Evolutionary conservation across 1,140 invertebrate species (phyloP), one percentile per base, ranked within the genome.

Genomic region (Drosophila kikkawai): DNA sequence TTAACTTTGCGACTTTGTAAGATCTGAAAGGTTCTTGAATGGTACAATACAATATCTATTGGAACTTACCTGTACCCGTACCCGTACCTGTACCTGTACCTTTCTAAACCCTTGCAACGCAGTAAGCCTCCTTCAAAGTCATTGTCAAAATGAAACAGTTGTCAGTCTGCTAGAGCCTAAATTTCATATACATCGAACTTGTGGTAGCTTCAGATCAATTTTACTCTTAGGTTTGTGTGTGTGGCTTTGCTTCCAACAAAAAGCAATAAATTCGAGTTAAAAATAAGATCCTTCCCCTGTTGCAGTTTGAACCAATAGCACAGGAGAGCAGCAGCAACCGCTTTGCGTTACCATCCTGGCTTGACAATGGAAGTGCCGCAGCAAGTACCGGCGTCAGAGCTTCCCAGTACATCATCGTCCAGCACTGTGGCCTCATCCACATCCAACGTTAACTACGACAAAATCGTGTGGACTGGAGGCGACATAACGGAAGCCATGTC

Each of bases 291-390:
- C 6, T 29, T 26, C 17, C 4, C 4, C n/a, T 3, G 11, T 44
- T 26, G 15, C 39, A 59, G 57, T 15, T 45, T 45, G 6, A 45
- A 34, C 26, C 26, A 44, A 11, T 26, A 39, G 7, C n/a, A 44
- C 39, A 15, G 22, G 22, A 58, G 9, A 61, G 15, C 39, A 58
- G 22, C n/a, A n/a, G 55, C 37, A 42, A 42, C 37, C 55, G 37
- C n/a, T 26, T 56, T 42, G 11, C 37, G 15, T 22, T 56, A 51
- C 6, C 36, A 53, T 17, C 29, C 26, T 56, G 39, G 50, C 37
- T 56, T 15, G 15, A 70, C 37, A 26, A 87, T 87, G 84, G 80
- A 88, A 37, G 73, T 82, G 36, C 56, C 75, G 42, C 75, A 87
- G 42, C 75, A 87, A 50, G n/a, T 78, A 58, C 69, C 81, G 13